phyloP scores from a whole-genome alignment of 1,140 invertebrate species.

The Brachionus koreanus region DNA sequence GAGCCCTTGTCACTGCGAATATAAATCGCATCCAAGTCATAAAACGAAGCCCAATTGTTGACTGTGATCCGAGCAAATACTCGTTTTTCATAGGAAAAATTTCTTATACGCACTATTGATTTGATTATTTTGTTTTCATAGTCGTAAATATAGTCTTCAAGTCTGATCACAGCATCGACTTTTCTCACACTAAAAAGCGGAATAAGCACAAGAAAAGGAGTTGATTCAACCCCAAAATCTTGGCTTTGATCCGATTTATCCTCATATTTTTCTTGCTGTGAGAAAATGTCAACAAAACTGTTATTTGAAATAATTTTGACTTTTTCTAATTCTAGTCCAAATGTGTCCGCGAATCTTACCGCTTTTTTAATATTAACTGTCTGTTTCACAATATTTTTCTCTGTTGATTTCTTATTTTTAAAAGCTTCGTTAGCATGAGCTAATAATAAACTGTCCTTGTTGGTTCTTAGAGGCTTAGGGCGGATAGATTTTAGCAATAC shows the following conservation, averaged over 20 bases:
- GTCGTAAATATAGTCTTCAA: constrained; percentile 25
- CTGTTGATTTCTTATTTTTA: not conserved
- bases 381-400: not conserved
- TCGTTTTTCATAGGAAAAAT: constrained; percentile 14
- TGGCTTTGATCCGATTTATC: not conserved
- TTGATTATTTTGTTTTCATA: constrained; percentile 35
- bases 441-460: constrained; percentile 1
- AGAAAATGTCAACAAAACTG: constrained; percentile 25
- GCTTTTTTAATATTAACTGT: not conserved
- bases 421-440: constrained; percentile 12
- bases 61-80: not conserved
- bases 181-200: not conserved
- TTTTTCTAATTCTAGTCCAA: constrained; percentile 40
- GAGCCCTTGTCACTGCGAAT: constrained; percentile 18
- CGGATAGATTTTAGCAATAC: not conserved
- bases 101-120: not conserved
- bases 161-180: not conserved
- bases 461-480: not conserved
- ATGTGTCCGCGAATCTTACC: constrained; percentile 34
- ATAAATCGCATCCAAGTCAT: constrained; percentile 34
- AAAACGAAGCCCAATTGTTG: constrained; percentile 12
- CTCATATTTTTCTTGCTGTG: not conserved
- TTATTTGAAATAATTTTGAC: constrained; percentile 22
- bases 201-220: constrained; percentile 33
- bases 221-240: not conserved